Conservation (phyloP, 2,113 vertebrate species). For the Mobula hypostoma region DNA sequence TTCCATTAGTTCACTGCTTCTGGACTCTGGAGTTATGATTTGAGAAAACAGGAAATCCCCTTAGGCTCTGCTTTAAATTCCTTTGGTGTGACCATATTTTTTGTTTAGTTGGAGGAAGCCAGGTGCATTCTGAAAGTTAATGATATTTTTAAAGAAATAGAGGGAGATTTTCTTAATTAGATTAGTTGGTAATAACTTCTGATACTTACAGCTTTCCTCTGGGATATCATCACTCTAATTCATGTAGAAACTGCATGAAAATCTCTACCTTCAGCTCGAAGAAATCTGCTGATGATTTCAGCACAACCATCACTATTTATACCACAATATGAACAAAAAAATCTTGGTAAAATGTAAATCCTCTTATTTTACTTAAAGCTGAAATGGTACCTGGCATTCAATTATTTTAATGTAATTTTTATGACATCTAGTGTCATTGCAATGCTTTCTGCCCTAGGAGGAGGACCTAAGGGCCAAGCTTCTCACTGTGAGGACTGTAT, state of each 20-base stretch:
- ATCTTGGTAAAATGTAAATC: not conserved
- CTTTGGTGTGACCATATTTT: not conserved
- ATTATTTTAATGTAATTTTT: not conserved
- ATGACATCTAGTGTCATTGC: too few species aligned
- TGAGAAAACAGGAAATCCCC: not conserved
- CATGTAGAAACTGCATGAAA: not conserved
- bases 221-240: not conserved
- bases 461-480: not conserved
- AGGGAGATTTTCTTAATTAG: not conserved
- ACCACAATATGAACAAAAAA: not conserved
- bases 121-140: not conserved
- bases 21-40: not conserved
- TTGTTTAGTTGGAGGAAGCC: not conserved
- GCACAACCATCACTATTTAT: not conserved
- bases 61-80: not conserved
- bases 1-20: not conserved
- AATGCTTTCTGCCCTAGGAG: not conserved
- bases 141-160: not conserved
- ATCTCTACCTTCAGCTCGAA: not conserved
- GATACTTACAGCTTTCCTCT: not conserved
- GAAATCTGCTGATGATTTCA: not conserved
- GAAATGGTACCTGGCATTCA: not conserved
- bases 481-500: not conserved
- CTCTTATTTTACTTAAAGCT: not conserved
- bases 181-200: not conserved